Base-by-base conservation (phyloP, 2,113 vertebrate genomes). In the Seriola rivoliana region DNA sequence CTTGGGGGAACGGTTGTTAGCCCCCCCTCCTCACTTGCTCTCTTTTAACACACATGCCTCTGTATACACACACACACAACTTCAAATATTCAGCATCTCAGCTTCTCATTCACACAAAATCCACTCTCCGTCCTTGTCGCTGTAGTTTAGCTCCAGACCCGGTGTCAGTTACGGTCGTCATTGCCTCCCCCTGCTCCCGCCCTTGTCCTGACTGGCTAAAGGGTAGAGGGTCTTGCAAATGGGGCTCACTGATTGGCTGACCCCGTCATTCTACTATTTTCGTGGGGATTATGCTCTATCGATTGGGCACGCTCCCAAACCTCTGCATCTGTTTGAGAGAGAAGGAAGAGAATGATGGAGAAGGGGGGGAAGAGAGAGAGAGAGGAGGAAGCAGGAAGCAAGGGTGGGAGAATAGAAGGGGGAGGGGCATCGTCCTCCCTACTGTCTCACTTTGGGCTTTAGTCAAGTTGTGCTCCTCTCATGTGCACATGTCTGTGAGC, bases 231-330 rank as follows among this genome's bases (percentile, higher is more conserved):
- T 88, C 81, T 70, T 55, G 69, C 59, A 64, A 76, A 77, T 1
- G 3, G 54, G 42, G 74, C 68, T 54, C 11, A 1, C 66, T 48
- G 84, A 75, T 84, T 91, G 81, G 88, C 54, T 21, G 23, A 67
- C 63, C 59, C 29, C 36, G 5, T 40, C 11, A 75, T 89, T 73
- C 80, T 89, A 90, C 89, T 89, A 90, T 85, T 93, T 90, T 78
- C 88, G 60, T 78, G 85, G 89, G 88, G 93, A 94, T 95, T 95
- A 82, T 4, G 29, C 94, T 87, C 93, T 91, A 91, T 91, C 91
- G 65, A 89, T 88, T 89, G 85, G 90, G 85, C 87, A 91, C 92
- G 86, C 88, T 91, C 82, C 25, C 78, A 91, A 81, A 77, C 79
- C 83, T 83, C 60, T 81, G 80, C 88, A 91, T 85, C 82, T 93